Percentiles rank a stretch among this genome's conserved stretches.
Evolutionary conservation across 2,113 vertebrate species (phyloP).

Genomic region (Ophthalmolycus amberensis): DNA sequence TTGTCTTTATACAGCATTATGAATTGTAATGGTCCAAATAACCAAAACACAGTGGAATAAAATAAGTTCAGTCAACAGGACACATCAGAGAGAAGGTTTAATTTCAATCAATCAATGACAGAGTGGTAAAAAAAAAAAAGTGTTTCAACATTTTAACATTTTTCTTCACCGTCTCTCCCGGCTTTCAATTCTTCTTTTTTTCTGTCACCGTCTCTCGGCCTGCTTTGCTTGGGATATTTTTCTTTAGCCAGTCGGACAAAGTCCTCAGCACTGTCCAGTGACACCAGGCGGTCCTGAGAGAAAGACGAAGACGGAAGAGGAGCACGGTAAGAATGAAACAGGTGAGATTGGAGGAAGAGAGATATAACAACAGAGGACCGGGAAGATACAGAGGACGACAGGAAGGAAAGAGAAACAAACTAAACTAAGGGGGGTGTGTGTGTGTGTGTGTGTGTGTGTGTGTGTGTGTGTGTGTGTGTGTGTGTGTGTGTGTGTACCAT

Average conservation of each 20-base stretch:
- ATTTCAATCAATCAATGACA: background rate
- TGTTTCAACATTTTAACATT: background rate
- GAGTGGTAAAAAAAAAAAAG: background rate
- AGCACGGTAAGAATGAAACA: background rate
- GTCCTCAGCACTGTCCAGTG: conserved; percentile 91
- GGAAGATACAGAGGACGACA: background rate
- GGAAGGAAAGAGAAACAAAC: background rate
- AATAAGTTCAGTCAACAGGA: background rate
- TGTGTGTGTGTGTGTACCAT: conserved; percentile 83
- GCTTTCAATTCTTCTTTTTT: background rate
- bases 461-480: background rate
- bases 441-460: conserved; percentile 35
- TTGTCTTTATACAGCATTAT: background rate
- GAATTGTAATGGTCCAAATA: background rate
- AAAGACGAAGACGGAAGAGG: background rate
- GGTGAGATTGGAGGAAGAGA: background rate
- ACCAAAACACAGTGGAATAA: background rate
- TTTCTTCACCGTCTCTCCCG: background rate
- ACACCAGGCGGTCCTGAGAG: conserved; percentile 89
- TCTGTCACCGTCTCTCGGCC: conserved; percentile 27
- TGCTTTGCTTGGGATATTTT: conserved; percentile 85
- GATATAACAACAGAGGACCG: background rate
- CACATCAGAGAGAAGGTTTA: background rate
- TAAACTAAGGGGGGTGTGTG: background rate
- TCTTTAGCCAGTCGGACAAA: conserved; percentile 88